phyloP scores from a whole-genome alignment of 1,140 invertebrate genomes.

The Drosophila pseudoananassae region DNA sequence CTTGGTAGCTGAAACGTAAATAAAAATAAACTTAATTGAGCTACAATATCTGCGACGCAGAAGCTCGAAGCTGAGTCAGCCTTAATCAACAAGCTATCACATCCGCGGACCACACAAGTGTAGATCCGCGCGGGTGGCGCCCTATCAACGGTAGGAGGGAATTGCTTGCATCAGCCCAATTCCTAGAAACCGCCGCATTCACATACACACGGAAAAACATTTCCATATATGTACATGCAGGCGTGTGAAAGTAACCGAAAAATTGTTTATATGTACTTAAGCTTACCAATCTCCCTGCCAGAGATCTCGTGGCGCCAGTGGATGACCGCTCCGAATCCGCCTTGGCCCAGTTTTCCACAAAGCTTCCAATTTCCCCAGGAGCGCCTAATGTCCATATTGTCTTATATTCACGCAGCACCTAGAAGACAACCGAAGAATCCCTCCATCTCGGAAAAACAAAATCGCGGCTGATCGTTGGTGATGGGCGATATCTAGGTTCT shows the following conservation, averaged over 20 bases:
- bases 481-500: constrained; percentile 7
- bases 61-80: constrained; percentile 25
- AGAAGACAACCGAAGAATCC: background rate
- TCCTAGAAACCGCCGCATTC: constrained; percentile 24
- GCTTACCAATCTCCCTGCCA: constrained; percentile 63
- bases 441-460: constrained; percentile 26
- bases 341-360: constrained; percentile 45
- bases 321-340: constrained; percentile 67
- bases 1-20: constrained; percentile 60
- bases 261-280: constrained; percentile 8
- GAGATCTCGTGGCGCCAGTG: constrained; percentile 52
- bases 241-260: constrained; percentile 2
- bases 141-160: constrained; percentile 14
- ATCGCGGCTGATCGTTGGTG: background rate
- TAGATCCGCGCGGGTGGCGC: constrained; percentile 5
- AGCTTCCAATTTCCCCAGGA: constrained; percentile 40
- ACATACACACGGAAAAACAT: constrained; percentile 11
- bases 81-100: background rate
- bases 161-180: constrained; percentile 39
- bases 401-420: constrained; percentile 5
- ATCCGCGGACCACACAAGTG: constrained; percentile 6
- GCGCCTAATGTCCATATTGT: background rate
- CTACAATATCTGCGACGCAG: constrained; percentile 22
- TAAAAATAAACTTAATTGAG: background rate
- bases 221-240: constrained; percentile 11